These are phyloP conservation scores for Graphium colonna DNA, from an alignment of 2,888 invertebrate species.

Conservation along the genomic window DNA sequence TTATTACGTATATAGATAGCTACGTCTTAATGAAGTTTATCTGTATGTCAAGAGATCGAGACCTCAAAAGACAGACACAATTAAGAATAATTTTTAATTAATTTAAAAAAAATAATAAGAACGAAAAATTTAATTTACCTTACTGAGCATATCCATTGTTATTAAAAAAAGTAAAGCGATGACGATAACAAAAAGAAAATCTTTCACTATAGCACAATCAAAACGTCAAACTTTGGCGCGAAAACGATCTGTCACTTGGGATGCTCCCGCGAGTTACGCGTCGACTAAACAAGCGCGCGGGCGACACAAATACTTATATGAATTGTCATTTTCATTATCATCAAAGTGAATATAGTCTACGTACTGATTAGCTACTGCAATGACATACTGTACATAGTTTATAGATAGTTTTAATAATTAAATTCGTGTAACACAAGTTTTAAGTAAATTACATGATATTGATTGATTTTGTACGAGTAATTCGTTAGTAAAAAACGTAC, in stretches of 20 bases:
- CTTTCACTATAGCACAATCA: constrained; percentile 27
- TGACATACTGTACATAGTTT: neutral
- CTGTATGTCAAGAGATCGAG: neutral
- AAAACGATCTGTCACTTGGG: constrained; percentile 24
- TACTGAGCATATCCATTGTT: constrained; percentile 24
- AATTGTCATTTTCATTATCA: constrained; percentile 17
- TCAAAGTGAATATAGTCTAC: constrained; percentile 3
- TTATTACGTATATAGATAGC: neutral
- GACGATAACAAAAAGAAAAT: constrained; percentile 22
- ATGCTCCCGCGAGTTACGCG: constrained; percentile 28
- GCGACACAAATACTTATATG: constrained; percentile 20
- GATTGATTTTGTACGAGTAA: neutral
- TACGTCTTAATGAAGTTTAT: constrained; percentile 6
- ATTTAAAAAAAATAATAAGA: neutral
- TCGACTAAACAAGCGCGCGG: constrained; percentile 10
- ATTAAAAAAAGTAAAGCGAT: no score
- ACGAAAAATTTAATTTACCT: constrained; percentile 18
- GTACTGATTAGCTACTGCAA: constrained; percentile 13
- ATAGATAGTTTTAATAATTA: neutral
- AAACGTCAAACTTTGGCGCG: constrained; percentile 35
- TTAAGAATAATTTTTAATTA: neutral
- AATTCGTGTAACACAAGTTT: neutral
- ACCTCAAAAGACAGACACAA: neutral
- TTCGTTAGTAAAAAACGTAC: neutral
- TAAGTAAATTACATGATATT: neutral